Evolutionary conservation across 2,888 invertebrate species (phyloP).

Genomic region (Epinotia demarniana): DNA sequence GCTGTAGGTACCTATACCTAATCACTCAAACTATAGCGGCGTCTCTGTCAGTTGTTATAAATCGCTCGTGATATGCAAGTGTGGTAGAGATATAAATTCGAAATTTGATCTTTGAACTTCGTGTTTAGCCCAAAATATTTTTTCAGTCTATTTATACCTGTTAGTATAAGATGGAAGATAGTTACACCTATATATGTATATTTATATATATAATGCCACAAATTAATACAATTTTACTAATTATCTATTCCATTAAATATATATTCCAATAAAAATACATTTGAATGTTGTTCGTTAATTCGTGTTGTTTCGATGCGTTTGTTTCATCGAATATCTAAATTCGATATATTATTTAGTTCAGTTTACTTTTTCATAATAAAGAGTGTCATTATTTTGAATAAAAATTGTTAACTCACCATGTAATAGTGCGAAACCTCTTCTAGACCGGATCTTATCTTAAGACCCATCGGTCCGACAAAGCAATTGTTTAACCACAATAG

Average conservation of each 20-base stretch:
- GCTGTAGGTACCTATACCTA: no score
- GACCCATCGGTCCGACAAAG: no score
- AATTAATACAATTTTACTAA: neutral
- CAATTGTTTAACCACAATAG: no score
- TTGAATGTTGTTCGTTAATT: slow-evolving; percentile 25
- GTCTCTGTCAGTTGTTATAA: no score
- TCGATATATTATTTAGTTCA: slow-evolving; percentile 2
- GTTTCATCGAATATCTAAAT: slow-evolving; percentile 25
- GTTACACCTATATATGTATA: slow-evolving; percentile 1
- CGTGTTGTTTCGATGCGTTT: slow-evolving; percentile 37
- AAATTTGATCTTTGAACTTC: neutral
- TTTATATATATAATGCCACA: neutral
- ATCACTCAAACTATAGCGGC: no score
- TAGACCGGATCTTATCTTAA: no score
- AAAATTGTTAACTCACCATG: no score
- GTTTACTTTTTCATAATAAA: neutral
- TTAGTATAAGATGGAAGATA: slow-evolving; percentile 39
- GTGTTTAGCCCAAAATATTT: slow-evolving; percentile 32
- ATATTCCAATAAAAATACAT: slow-evolving; percentile 16
- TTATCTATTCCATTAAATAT: neutral
- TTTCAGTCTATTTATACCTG: slow-evolving; percentile 48
- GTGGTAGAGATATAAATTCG: neutral
- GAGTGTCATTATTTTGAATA: no score
- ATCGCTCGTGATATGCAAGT: neutral
- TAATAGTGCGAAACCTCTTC: no score